Percentiles rank a stretch among this genome's conserved stretches.
These are phyloP conservation scores for Nymphalis urticae DNA, from an alignment of 2,888 invertebrate species.

Conservation along the genomic window DNA sequence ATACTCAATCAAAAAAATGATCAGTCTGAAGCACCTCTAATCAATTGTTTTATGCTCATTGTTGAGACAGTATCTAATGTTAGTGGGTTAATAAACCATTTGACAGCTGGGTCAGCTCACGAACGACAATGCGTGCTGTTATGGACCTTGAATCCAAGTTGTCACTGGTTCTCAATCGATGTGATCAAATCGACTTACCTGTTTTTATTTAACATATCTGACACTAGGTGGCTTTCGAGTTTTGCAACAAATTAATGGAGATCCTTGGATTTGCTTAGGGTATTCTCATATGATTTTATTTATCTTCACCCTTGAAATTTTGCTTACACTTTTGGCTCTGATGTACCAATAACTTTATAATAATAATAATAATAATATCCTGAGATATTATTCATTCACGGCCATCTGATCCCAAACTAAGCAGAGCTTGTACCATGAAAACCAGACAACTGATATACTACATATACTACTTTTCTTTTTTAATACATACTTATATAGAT, in stretches of 20 bases:
- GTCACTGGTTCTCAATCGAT: conserved; percentile 11
- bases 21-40: conserved; percentile 26
- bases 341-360: too few species aligned
- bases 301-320: too few species aligned
- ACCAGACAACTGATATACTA: too few species aligned
- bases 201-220: conserved; percentile 5
- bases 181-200: neutral
- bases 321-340: too few species aligned
- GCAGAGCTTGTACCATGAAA: too few species aligned
- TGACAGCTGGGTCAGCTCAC: conserved; percentile 33
- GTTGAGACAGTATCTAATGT: conserved; percentile 43
- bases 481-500: too few species aligned
- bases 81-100: conserved; percentile 45
- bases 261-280: neutral
- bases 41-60: conserved; percentile 39
- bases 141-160: conserved; percentile 36
- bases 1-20: neutral
- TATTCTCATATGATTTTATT: too few species aligned
- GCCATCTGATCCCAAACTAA: too few species aligned
- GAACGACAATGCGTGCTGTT: conserved; percentile 39
- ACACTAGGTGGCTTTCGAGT: neutral
- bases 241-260: neutral
- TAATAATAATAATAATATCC: too few species aligned
- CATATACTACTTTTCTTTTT: too few species aligned
- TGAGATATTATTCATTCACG: too few species aligned